phyloP scores from a whole-genome alignment of 2,113 vertebrate genomes.

The Scomber colias region DNA sequence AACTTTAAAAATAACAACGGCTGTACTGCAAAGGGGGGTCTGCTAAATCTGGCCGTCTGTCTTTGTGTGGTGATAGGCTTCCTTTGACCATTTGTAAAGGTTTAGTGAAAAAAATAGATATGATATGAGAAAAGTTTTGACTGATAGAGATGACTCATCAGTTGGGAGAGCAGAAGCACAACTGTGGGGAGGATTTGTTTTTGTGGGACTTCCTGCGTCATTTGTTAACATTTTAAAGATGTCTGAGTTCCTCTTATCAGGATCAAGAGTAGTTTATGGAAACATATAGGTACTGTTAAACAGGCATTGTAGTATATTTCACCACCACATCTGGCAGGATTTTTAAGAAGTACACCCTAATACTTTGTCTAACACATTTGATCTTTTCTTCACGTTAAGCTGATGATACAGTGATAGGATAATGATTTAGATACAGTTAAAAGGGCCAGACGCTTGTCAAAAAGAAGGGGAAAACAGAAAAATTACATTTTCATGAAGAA shows the following conservation, averaged over 20 bases:
- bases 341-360: not conserved
- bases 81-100: not conserved
- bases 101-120: not conserved
- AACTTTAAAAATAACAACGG: conserved; percentile 68
- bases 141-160: conserved; percentile 10
- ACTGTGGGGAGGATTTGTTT: not conserved
- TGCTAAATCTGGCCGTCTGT: conserved; percentile 17
- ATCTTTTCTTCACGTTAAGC: conserved; percentile 34
- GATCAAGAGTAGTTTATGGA: not conserved
- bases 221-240: not conserved
- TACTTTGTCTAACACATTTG: not conserved
- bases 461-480: not conserved
- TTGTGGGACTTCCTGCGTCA: not conserved
- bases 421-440: too few species aligned
- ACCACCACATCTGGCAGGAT: not conserved
- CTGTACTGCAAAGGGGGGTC: conserved; percentile 4
- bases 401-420: not conserved
- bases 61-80: conserved; percentile 6
- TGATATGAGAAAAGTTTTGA: conserved; percentile 6
- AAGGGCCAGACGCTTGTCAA: not conserved
- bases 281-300: not conserved
- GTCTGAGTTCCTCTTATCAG: not conserved
- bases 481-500: conserved; percentile 34
- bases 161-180: not conserved
- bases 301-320: not conserved